Evolutionary conservation across 2,888 invertebrate species (phyloP).

Genomic region (Trichopria drosophilae): DNA sequence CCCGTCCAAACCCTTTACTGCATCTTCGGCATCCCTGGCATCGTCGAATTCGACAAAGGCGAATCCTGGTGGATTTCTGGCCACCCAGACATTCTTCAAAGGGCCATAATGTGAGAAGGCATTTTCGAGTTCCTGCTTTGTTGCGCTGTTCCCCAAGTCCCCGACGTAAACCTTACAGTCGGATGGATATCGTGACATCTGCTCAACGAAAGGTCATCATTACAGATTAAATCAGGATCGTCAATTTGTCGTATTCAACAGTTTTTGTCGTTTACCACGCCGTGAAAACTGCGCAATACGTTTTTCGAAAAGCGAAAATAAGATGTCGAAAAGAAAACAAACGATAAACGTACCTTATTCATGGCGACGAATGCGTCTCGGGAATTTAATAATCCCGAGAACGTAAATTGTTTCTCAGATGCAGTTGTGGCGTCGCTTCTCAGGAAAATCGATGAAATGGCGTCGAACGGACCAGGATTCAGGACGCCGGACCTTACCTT

Average conservation of each 20-base stretch:
- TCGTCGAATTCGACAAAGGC: constrained; percentile 95
- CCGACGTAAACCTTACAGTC: constrained; percentile 97
- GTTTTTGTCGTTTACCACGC: no score
- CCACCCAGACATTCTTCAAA: constrained; percentile 95
- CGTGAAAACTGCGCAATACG: no score
- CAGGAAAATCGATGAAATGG: constrained; percentile 27
- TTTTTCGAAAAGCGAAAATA: not conserved
- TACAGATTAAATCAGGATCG: no score
- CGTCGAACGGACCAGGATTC: constrained; percentile 9
- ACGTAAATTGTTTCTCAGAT: no score
- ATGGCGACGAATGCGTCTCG: constrained; percentile 6
- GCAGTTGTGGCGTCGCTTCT: not conserved
- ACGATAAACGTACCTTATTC: constrained; percentile 11
- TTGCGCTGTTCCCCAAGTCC: constrained; percentile 87
- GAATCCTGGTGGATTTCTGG: constrained; percentile 92
- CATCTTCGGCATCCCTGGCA: constrained; percentile 88
- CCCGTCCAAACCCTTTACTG: constrained; percentile 76
- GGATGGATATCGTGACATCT: constrained; percentile 77
- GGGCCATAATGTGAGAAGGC: constrained; percentile 92
- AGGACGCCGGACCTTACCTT: no score
- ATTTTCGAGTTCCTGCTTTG: constrained; percentile 91
- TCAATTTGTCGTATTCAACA: no score
- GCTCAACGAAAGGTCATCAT: no score
- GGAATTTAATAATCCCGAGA: no score
- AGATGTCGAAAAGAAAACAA: not conserved